Conservation (phyloP, 2,797 vertebrate genomes). For the Tolypeutes matacus region DNA sequence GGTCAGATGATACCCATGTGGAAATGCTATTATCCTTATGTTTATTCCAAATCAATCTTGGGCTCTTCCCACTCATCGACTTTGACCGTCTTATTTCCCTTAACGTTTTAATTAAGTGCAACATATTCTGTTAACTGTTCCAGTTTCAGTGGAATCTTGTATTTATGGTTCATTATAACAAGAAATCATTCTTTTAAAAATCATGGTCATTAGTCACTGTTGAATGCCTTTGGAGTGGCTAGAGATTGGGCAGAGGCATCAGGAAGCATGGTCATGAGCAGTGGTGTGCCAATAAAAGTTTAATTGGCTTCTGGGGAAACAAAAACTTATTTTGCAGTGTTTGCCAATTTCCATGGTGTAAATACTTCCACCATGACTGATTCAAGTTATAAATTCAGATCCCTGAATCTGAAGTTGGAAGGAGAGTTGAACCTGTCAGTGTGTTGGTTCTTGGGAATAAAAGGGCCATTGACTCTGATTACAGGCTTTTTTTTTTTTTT, state of each 20-base stretch:
- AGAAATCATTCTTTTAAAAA: conserved; percentile 73
- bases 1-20: not conserved
- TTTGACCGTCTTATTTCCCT: not conserved
- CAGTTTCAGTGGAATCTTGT: conserved; percentile 76
- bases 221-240: conserved; percentile 23
- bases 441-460: not conserved
- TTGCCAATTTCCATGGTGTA: not conserved
- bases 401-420: not conserved
- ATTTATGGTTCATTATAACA: conserved; percentile 83
- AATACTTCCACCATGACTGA: not conserved
- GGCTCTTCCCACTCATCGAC: not conserved
- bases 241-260: not conserved
- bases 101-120: conserved; percentile 64
- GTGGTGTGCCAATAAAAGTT: not conserved
- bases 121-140: conserved; percentile 71
- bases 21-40: not conserved
- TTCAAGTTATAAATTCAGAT: not conserved
- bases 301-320: not conserved
- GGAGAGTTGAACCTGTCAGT: not conserved
- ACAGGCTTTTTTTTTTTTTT: not conserved
- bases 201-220: not conserved
- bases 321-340: not conserved
- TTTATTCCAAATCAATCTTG: not conserved
- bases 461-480: not conserved
- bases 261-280: not conserved